phyloP scores from a whole-genome alignment of 2,888 invertebrate genomes.

The Chaetoderma sp. region DNA sequence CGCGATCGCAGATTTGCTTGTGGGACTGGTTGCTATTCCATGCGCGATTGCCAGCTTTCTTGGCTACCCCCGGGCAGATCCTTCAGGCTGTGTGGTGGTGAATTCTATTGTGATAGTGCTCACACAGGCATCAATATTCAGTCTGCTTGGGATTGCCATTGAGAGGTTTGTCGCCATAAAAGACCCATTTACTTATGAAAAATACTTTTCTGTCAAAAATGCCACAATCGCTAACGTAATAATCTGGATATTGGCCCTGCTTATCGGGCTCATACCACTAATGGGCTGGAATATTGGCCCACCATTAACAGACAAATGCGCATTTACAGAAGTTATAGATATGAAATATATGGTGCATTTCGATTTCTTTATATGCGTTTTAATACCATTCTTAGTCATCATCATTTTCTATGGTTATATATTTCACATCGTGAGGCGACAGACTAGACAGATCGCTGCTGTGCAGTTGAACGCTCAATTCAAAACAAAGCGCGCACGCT shows the following conservation, averaged over 20 bases:
- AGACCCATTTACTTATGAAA: constrained; percentile 59
- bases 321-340: constrained; percentile 62
- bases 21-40: constrained; percentile 58
- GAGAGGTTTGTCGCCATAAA: constrained; percentile 65
- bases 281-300: constrained; percentile 63
- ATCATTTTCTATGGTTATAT: constrained; percentile 63
- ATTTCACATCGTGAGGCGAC: constrained; percentile 54
- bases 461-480: constrained; percentile 32
- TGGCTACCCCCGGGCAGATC: constrained; percentile 49
- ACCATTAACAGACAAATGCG: constrained; percentile 42
- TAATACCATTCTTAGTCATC: constrained; percentile 58
- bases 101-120: constrained; percentile 61
- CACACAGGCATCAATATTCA: constrained; percentile 66
- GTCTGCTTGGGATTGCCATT: constrained; percentile 60
- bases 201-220: constrained; percentile 45
- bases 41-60: constrained; percentile 48
- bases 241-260: constrained; percentile 55
- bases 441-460: constrained; percentile 50
- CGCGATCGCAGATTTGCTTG: constrained; percentile 56
- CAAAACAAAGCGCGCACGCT: constrained; percentile 27
- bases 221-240: constrained; percentile 44
- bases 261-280: constrained; percentile 59
- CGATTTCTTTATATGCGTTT: constrained; percentile 63
- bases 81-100: constrained; percentile 60
- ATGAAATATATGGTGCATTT: constrained; percentile 66